Base-by-base conservation (phyloP, 92 coral and sea anemone species). In the Epizoanthus fatuus region DNA sequence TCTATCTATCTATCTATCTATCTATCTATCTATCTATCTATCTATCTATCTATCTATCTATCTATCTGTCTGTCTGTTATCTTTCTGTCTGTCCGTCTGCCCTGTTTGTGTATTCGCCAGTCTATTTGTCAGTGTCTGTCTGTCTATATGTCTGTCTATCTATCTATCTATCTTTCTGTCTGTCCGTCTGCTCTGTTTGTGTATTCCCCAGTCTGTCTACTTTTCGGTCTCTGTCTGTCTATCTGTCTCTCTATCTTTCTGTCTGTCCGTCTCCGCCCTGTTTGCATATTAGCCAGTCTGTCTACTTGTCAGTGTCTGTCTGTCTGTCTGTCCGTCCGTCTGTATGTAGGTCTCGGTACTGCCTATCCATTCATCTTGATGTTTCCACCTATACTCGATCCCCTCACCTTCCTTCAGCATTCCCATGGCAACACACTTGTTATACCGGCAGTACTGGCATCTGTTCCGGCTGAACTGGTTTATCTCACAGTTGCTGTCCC, bases 361-460 rank as follows among this genome's bases (percentile, higher is more conserved):
- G 42, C 38, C 16, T 40, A 32, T 16, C 45, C 47, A 17, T 66
- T 32, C 72, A 37, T 10, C 70, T 17, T 49, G 40, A 73, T 20
- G 5, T 8, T 12, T 32, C 13, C 39, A 20, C 79, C 32, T 29
- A 14, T 59, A 38, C 4, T 38, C 32, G 54, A 25, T 20, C 14
- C 55, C 57, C 94, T 2, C 42, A 96, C 99, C 99, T 91, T 93
- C 95, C 86, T 93, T 95, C 19, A 97, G 84, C 99, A 97, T 97
- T 44, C 99, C 99, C 69, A 77, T 64, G 2, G 73, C 74, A 8
- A 89, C 69, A 39, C 99, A 97, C 73, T 97, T 97, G 90, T 93
- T 91, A 63, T 89, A 97, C 40, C 99, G 98, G 69, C 99, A 97
- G 69, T 91, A 94, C 60, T 97, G 99, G 59, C 99, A 97, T 13